Percentiles rank a stretch among this genome's conserved stretches.
Evolutionary conservation across 2,797 vertebrate species (phyloP).

Genomic region (Bradypus variegatus): DNA sequence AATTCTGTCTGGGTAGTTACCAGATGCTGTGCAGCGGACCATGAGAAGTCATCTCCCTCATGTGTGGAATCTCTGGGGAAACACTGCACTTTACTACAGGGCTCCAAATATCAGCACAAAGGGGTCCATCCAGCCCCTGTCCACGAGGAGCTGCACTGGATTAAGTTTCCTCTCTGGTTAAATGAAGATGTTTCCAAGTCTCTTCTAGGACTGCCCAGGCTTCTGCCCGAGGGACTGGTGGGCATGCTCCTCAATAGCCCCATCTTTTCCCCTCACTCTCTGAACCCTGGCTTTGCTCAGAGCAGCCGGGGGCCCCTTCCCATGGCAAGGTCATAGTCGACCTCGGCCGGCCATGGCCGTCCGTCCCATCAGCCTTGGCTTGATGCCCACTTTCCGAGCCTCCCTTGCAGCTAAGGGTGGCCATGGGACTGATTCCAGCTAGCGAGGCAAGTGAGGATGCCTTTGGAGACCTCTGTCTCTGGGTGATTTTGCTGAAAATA

Average conservation of each 20-base stretch:
- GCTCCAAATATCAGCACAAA: neutral
- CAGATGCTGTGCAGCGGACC: accelerated
- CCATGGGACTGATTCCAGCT: neutral
- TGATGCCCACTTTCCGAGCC: neutral
- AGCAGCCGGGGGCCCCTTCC: neutral
- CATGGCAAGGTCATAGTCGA: accelerated
- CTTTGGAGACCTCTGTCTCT: neutral
- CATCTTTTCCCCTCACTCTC: neutral
- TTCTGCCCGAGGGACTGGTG: neutral
- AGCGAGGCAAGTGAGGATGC: neutral
- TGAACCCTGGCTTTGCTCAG: neutral
- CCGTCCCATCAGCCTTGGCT: neutral
- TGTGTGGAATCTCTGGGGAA: accelerated
- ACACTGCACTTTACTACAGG: neutral
- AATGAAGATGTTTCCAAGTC: neutral
- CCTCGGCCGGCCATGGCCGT: neutral
- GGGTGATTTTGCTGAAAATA: neutral
- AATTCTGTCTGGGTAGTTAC: accelerated
- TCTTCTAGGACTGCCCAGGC: neutral
- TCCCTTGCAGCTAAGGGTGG: neutral
- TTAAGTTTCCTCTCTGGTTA: neutral
- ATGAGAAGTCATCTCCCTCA: no score
- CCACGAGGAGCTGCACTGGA: no score
- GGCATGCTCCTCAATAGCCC: neutral
- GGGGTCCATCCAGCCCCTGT: neutral